Evolutionary conservation across 2,113 vertebrate species (phyloP), one percentile per base, ranked within the genome.

Genomic region (Dipodomys ordii): DNA sequence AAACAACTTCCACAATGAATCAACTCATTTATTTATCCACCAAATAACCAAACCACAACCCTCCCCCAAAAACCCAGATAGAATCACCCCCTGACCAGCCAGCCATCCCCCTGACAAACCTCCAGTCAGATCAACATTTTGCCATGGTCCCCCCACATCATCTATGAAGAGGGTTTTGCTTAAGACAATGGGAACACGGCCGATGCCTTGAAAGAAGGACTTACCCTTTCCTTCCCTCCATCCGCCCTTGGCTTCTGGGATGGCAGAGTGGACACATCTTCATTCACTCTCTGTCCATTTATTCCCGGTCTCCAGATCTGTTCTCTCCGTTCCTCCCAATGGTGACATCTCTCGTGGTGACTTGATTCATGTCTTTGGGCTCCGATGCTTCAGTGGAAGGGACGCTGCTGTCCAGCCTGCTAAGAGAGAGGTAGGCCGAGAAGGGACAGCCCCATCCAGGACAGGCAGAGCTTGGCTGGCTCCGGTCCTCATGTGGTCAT

Each of bases 381-480:
- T 27, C 73, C 8, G 10, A 46, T 30, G 79, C 62, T 18, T 4
- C 19, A 3, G 32, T 3, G 28, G 62, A 19, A 19, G 8, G 15
- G 53, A 10, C n/a, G 57, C 13, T 15, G 0, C 27, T 30, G 44
- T 30, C 16, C 7, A 69, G 35, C 7, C 0, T n/a, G 57, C 39
- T 12, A 15, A 9, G 79, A n/a, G 4, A 7, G 30, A 15, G 15
- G 22, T 23, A 28, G 89, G 3, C 0, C 28, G 76, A 30, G 28
- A 2, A 25, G 69, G 2, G 6, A 0, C 23, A 2, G n/a, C 11
- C 5, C 67, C 7, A 0, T 8, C 1, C 25, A 3, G 7, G 32
- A 7, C 6, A 2, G 0, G 68, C 3, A 0, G 60, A 13, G 1
- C 25, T 27, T 27, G 39, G 7, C 0, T 0, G 1, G 4, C 15